Conservation (phyloP, 2,888 invertebrate genomes). For the Antheraea yamamai region DNA sequence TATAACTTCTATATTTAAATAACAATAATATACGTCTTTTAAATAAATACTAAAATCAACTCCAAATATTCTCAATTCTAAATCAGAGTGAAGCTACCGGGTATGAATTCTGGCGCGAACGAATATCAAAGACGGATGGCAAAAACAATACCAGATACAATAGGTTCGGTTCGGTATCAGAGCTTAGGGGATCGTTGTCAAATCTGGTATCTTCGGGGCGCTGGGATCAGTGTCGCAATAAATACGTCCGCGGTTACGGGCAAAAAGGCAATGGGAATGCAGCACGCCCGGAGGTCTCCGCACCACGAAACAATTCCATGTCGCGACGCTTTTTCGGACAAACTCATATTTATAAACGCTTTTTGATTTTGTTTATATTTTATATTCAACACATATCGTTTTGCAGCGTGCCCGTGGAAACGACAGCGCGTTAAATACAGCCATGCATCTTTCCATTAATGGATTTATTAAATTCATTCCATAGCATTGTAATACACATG, state of each 20-base stretch:
- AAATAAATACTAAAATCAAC: not conserved
- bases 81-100: slow-evolving; percentile 49
- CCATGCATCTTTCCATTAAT: not conserved
- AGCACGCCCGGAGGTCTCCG: slow-evolving; percentile 69
- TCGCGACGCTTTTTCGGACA: slow-evolving; percentile 61
- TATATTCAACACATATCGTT: slow-evolving; percentile 28
- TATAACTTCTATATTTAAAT: not conserved
- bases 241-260: slow-evolving; percentile 66
- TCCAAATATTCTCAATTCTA: not conserved
- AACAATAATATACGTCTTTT: too few relatives aligned
- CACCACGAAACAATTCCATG: slow-evolving; percentile 45
- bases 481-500: not conserved
- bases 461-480: not conserved
- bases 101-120: slow-evolving; percentile 61
- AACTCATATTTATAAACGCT: slow-evolving; percentile 61
- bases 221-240: slow-evolving; percentile 68
- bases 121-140: slow-evolving; percentile 53
- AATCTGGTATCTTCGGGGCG: slow-evolving; percentile 63
- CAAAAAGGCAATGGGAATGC: slow-evolving; percentile 70
- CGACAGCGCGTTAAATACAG: not conserved
- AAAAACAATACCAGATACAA: slow-evolving; percentile 65
- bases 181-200: slow-evolving; percentile 68
- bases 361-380: slow-evolving; percentile 29
- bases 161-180: slow-evolving; percentile 54
- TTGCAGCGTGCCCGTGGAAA: not conserved